phyloP scores from a whole-genome alignment of 2,888 invertebrate species.

The Acronicta psi region DNA sequence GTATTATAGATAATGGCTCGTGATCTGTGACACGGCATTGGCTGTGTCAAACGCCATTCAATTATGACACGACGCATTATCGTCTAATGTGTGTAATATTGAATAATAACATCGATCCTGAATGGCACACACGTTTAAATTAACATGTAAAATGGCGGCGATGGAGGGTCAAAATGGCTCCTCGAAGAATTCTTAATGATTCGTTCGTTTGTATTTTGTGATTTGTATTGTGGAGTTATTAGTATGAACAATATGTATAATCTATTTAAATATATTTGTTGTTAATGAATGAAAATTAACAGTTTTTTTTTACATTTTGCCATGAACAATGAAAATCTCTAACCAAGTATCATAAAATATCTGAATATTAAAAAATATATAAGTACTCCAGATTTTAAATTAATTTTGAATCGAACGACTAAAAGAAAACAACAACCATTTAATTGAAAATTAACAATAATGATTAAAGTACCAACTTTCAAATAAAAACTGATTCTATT shows the following conservation, averaged over 20 bases:
- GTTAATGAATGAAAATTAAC: too few relatives aligned
- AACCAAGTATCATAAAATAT: too few relatives aligned
- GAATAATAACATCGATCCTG: conserved; percentile 69
- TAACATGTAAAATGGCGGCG: conserved; percentile 66
- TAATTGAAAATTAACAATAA: neutral
- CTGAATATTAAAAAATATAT: too few relatives aligned
- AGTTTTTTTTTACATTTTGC: too few relatives aligned
- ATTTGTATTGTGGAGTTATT: conserved; percentile 5
- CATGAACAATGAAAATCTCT: too few relatives aligned
- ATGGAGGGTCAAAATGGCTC: conserved; percentile 49
- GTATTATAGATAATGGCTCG: conserved; percentile 63
- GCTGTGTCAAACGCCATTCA: conserved; percentile 71
- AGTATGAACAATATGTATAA: too few relatives aligned
- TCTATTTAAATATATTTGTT: too few relatives aligned
- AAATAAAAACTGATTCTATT: conserved; percentile 4
- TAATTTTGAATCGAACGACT: conserved; percentile 2
- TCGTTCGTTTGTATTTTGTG: conserved; percentile 18
- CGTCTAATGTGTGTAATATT: conserved; percentile 63
- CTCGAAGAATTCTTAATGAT: conserved; percentile 43
- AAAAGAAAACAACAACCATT: neutral
- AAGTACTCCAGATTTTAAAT: neutral
- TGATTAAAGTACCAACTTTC: neutral
- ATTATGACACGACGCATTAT: conserved; percentile 65
- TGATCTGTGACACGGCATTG: conserved; percentile 72
- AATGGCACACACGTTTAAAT: conserved; percentile 66